Evolutionary conservation across 2,113 vertebrate species (phyloP), one percentile per base, ranked within the genome.

Genomic region (Anhinga anhinga): DNA sequence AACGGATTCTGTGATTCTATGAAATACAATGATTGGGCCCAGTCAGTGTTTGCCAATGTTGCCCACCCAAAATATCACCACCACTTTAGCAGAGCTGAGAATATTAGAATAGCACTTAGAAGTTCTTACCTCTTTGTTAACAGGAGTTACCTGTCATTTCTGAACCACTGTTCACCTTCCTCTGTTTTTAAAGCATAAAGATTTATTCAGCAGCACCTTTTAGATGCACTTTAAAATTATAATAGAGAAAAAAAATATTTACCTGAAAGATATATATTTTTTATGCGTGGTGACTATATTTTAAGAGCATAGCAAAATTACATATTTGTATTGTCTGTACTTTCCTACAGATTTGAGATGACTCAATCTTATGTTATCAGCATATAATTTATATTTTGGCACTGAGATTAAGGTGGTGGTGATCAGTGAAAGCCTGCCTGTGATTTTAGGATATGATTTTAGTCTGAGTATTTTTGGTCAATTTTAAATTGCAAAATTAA

Each of bases 241-340:
- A 92, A 91, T 38, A 91, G 44, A 94, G 30, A 86, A 82, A 53
- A 66, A 50, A 27, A 55, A 82, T 86, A 55, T 93, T 95, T 97
- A 91, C 56, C 65, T 70, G 77, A 83, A 97, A 90, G 36, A 89
- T 40, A 62, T 10, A 10, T 96, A 81, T 93, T 97, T 93, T 94
- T 97, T 95, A 96, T 96, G 88, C 67, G 59, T 66, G 53, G 9
- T 95, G 18, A 80, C 72, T 94, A 22, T 96, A 82, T 95, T 49
- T 94, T 94, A 86, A 93, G 67, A 92, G 72, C 82, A 80, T 86
- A 96, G 47, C 5, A 78, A 88, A 94, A 63, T 34, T 17, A 53
- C 21, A 26, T 74, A 52, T 62, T 95, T 92, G 13, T 83, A 14
- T 82, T 45, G 36, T 78, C 87, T 85, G 45, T 88, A 50, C 86